Conservation (phyloP, 1,140 invertebrate species). For the Oedothorax gibbosus region DNA sequence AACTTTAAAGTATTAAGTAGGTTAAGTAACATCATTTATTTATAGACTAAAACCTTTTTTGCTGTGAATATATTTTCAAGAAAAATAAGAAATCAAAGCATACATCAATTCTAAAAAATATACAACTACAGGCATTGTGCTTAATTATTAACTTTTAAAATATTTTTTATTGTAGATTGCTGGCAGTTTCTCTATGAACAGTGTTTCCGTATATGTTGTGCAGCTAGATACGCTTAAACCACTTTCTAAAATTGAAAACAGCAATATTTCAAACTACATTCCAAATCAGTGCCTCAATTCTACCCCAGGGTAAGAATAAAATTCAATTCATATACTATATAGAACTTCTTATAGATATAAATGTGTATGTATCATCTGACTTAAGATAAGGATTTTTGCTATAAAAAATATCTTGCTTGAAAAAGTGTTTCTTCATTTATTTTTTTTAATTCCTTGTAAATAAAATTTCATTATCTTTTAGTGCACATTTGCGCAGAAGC, state of each 20-base stretch:
- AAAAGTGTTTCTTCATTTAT: neutral
- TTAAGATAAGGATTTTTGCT: neutral
- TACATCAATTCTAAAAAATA: no score
- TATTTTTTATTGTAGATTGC: slow-evolving; percentile 74
- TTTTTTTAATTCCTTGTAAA: neutral
- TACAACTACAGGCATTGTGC: no score
- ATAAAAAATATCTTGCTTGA: neutral
- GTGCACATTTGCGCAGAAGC: slow-evolving; percentile 43
- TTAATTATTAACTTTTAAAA: no score
- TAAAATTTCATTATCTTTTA: slow-evolving; percentile 6
- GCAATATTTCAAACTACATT: slow-evolving; percentile 42
- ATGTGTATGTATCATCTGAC: neutral
- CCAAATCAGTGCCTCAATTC: slow-evolving; percentile 49
- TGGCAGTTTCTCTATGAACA: slow-evolving; percentile 83
- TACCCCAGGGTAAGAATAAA: slow-evolving; percentile 29
- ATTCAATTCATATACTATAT: neutral
- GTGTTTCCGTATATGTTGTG: slow-evolving; percentile 85
- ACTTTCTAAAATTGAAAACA: slow-evolving; percentile 37
- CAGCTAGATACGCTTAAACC: slow-evolving; percentile 51
- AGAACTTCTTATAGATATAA: neutral
- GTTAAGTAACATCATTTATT: no score
- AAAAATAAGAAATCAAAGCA: no score
- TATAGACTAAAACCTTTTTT: no score
- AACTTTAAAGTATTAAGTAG: no score
- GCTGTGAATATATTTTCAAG: no score